phyloP scores from a whole-genome alignment of 1,140 invertebrate genomes.

The Callitettix versicolor region DNA sequence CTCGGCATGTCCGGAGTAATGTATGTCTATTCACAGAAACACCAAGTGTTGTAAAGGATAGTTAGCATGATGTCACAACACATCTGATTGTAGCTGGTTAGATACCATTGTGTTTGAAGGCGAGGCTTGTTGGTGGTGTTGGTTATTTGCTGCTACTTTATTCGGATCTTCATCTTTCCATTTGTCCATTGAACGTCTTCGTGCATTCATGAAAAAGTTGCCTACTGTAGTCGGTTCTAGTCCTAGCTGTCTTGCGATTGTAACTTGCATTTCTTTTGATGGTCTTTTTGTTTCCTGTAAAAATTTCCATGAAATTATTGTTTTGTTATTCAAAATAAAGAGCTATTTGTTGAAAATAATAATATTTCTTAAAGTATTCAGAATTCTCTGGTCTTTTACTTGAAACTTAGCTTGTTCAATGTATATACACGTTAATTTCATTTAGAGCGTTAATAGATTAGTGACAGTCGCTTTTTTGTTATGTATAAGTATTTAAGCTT shows the following conservation, averaged over 20 bases:
- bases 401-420: too few species aligned
- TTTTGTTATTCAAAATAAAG: too few species aligned
- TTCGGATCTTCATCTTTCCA: conserved; percentile 84
- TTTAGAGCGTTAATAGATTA: too few species aligned
- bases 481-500: too few species aligned
- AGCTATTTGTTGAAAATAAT: too few species aligned
- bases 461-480: too few species aligned
- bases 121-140: conserved; percentile 1
- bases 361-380: too few species aligned
- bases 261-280: conserved; percentile 99
- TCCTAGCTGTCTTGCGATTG: conserved; percentile 93
- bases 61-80: conserved; percentile 25
- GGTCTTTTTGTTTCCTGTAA: conserved; percentile 94
- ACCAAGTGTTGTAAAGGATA: conserved; percentile 24
- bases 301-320: too few species aligned
- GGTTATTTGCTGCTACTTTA: conserved; percentile 15
- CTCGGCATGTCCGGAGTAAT: not conserved
- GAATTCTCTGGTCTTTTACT: too few species aligned
- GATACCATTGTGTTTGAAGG: conserved; percentile 12
- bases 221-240: conserved; percentile 97
- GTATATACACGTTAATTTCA: too few species aligned
- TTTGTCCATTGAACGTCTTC: conserved; percentile 94
- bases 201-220: conserved; percentile 99
- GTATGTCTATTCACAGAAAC: conserved; percentile 21
- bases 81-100: conserved; percentile 18